Evolutionary conservation across 2,113 vertebrate species (phyloP).

Genomic region (Aplodontia rufa): DNA sequence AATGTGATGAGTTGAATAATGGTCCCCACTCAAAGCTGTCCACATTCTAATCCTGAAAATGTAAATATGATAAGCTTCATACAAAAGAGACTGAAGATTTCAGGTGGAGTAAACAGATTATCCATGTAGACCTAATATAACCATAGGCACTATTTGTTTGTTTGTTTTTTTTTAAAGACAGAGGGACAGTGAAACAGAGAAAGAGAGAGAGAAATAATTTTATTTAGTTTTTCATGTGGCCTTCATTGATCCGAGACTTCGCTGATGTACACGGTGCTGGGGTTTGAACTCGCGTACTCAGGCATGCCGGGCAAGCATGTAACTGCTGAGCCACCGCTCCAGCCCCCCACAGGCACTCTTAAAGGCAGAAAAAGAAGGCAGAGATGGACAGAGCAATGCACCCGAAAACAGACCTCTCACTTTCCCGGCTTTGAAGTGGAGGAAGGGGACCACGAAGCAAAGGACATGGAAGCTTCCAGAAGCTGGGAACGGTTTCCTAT

Average conservation of each 20-base stretch:
- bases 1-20: neutral
- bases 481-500: neutral
- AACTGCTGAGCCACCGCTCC: no score
- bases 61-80: neutral
- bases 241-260: no score
- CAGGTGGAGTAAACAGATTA: neutral
- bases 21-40: neutral
- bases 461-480: rapidly evolving
- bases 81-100: neutral
- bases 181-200: no score
- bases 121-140: neutral
- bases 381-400: neutral
- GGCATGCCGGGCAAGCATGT: no score
- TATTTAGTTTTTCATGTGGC: no score
- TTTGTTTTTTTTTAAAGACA: no score
- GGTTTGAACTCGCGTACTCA: no score
- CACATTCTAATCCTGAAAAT: neutral
- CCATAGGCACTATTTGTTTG: neutral
- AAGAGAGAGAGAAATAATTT: no score
- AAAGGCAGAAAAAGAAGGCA: neutral
- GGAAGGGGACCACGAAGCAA: neutral
- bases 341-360: no score
- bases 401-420: rapidly evolving
- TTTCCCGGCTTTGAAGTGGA: neutral
- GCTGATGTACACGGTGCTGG: no score